Percentiles rank a stretch among this genome's conserved stretches.
phyloP scores from a whole-genome alignment of 2,797 vertebrate species.

The Pogoniulus pusillus region DNA sequence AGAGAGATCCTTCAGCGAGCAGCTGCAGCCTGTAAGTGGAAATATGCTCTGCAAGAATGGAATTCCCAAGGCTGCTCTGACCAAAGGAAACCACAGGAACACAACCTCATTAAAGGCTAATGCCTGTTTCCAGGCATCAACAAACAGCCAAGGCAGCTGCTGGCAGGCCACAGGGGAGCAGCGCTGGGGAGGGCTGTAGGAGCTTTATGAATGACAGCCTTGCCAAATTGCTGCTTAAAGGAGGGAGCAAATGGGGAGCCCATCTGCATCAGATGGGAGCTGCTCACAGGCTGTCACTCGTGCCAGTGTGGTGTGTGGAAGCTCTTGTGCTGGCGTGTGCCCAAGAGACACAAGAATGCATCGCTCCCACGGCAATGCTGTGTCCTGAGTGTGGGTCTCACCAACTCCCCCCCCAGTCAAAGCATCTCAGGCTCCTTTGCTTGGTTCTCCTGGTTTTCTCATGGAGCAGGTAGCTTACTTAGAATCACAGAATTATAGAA shows the following conservation, averaged over 20 bases:
- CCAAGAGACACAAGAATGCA: neutral
- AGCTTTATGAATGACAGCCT: constrained; percentile 59
- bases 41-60: neutral
- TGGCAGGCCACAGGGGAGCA: neutral
- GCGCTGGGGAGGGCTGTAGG: neutral
- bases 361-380: neutral
- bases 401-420: neutral
- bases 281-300: constrained; percentile 39
- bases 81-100: constrained; percentile 1
- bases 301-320: constrained; percentile 1
- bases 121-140: neutral
- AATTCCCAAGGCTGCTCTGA: constrained; percentile 32
- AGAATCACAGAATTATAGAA: too few relatives aligned
- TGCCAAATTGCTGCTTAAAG: constrained; percentile 63
- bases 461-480: neutral
- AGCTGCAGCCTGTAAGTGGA: neutral
- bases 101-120: neutral
- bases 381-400: too few relatives aligned
- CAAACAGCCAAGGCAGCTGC: constrained; percentile 18
- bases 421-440: neutral
- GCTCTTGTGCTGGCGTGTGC: neutral
- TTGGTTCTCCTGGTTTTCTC: neutral
- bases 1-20: neutral
- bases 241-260: constrained; percentile 63
- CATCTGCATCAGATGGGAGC: constrained; percentile 62